Conservation (phyloP, 35 echinoderm and acorn worm genomes). For the Acanthaster planci region DNA sequence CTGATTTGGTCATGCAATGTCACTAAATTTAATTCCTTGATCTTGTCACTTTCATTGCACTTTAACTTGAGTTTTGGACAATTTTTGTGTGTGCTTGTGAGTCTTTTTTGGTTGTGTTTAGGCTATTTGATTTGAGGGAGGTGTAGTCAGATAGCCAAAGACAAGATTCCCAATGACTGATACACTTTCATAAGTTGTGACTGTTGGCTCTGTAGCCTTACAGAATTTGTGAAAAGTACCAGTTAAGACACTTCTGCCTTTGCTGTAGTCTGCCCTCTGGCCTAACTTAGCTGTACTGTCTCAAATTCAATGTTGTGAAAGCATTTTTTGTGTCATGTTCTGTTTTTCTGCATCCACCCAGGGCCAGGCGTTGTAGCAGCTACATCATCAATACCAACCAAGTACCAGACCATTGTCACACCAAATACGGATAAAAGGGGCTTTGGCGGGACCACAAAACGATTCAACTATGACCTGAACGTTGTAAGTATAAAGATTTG, state of each 20-base stretch:
- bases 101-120: too few species aligned
- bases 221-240: too few species aligned
- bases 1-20: too few species aligned
- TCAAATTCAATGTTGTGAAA: not conserved
- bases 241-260: too few species aligned
- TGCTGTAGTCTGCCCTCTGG: too few species aligned
- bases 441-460: constrained; percentile 74
- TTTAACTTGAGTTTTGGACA: not conserved
- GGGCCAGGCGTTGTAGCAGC: constrained; percentile 80
- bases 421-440: constrained; percentile 82
- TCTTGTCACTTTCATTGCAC: not conserved
- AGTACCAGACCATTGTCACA: constrained; percentile 92
- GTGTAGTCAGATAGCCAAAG: too few species aligned
- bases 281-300: too few species aligned
- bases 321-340: not conserved
- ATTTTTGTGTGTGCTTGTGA: not conserved
- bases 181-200: too few species aligned
- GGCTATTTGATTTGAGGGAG: too few species aligned
- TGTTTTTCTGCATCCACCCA: constrained; percentile 34
- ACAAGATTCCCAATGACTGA: too few species aligned
- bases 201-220: too few species aligned
- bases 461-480: constrained; percentile 75
- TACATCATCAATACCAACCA: constrained; percentile 91
- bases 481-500: constrained; percentile 57
- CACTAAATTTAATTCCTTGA: too few species aligned